Evolutionary conservation across 2,113 vertebrate species (phyloP).

Genomic region (Stegostoma tigrinum): DNA sequence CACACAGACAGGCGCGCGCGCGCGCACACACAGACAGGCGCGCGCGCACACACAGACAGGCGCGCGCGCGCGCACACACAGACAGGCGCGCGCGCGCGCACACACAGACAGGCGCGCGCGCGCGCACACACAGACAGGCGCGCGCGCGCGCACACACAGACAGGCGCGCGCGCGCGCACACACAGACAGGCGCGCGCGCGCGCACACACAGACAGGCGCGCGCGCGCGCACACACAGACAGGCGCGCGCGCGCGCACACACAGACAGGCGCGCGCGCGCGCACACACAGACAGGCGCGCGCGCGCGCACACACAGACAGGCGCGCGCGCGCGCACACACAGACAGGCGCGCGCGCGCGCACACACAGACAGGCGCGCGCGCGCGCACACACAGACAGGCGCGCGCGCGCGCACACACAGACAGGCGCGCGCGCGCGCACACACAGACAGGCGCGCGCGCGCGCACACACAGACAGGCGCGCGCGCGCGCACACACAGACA

Average conservation of each 20-base stretch:
- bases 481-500: background rate
- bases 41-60: background rate
- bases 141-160: background rate
- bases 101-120: background rate
- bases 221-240: background rate
- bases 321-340: background rate
- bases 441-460: background rate
- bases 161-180: too few species aligned
- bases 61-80: background rate
- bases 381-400: background rate
- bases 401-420: background rate
- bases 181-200: background rate
- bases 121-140: background rate
- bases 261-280: too few species aligned
- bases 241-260: background rate
- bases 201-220: background rate
- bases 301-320: background rate
- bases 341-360: too few species aligned
- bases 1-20: background rate
- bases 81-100: too few species aligned
- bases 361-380: background rate
- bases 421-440: too few species aligned
- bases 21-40: background rate
- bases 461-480: background rate
- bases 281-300: background rate